A percentile compares a stretch with the other conserved stretches of the same genome.
Evolutionary conservation across 2,888 invertebrate species (phyloP).

Genomic region (Sarcophaga caerulescens): DNA sequence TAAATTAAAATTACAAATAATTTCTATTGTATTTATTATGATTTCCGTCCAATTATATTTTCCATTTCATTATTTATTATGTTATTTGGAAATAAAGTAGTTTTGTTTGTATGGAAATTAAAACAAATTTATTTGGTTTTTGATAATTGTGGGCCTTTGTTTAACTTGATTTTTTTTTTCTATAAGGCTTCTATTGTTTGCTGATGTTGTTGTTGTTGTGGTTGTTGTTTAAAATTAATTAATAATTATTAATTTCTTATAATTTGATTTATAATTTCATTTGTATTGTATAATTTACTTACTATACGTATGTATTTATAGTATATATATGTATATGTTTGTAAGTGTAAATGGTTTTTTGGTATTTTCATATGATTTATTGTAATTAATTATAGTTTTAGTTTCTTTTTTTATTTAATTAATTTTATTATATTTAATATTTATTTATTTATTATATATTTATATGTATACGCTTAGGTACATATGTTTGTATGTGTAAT

Average conservation of each 20-base stretch:
- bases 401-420: conserved; percentile 9
- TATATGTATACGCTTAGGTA: background rate
- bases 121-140: too few relatives aligned
- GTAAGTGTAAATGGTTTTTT: conserved; percentile 20
- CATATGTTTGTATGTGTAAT: background rate
- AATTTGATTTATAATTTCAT: conserved; percentile 2
- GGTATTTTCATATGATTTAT: conserved; percentile 1
- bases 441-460: conserved; percentile 10
- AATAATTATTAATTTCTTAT: background rate
- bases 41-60: too few relatives aligned
- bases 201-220: background rate
- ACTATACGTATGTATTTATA: conserved; percentile 20
- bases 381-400: conserved; percentile 1
- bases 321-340: conserved; percentile 28
- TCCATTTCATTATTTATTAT: too few relatives aligned
- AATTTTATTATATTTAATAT: conserved; percentile 38
- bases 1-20: too few relatives aligned
- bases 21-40: too few relatives aligned
- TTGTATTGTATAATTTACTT: background rate
- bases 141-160: too few relatives aligned
- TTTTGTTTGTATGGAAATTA: too few relatives aligned
- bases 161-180: background rate
- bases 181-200: background rate
- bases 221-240: too few relatives aligned
- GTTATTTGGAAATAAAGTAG: too few relatives aligned